phyloP scores from a whole-genome alignment of 2,797 vertebrate species.

The Microctenopoma lineatum region DNA sequence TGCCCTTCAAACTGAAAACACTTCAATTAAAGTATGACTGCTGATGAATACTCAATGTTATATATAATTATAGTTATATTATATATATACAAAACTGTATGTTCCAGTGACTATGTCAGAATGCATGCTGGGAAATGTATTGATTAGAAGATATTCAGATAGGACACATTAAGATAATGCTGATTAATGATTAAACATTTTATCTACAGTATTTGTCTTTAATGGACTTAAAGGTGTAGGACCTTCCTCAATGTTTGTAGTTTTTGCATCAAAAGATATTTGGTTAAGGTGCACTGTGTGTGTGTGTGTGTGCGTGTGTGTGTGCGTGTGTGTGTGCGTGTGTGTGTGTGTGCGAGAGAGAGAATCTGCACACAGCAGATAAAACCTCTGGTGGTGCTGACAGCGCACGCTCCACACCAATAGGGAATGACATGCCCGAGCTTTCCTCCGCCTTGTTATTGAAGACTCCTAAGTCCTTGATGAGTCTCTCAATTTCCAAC shows the following conservation, averaged over 20 bases:
- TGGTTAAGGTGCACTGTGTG: constrained; percentile 14
- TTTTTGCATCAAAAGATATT: constrained; percentile 10
- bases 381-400: constrained; percentile 9
- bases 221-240: background rate
- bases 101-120: background rate
- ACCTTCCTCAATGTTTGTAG: background rate
- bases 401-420: background rate
- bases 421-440: constrained; percentile 22
- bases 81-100: too few species aligned
- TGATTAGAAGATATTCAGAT: background rate
- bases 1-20: background rate
- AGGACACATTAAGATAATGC: background rate
- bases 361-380: constrained; percentile 28
- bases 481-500: constrained; percentile 71
- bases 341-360: background rate
- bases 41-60: background rate
- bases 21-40: background rate
- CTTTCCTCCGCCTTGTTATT: constrained; percentile 39
- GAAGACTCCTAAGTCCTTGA: constrained; percentile 55
- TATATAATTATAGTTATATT: too few species aligned
- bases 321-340: background rate
- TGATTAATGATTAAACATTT: constrained; percentile 1
- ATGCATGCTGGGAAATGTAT: constrained; percentile 13
- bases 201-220: background rate
- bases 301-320: background rate